Evolutionary conservation across 2,113 vertebrate species (phyloP).

Genomic region (Thryonomys swinderianus): DNA sequence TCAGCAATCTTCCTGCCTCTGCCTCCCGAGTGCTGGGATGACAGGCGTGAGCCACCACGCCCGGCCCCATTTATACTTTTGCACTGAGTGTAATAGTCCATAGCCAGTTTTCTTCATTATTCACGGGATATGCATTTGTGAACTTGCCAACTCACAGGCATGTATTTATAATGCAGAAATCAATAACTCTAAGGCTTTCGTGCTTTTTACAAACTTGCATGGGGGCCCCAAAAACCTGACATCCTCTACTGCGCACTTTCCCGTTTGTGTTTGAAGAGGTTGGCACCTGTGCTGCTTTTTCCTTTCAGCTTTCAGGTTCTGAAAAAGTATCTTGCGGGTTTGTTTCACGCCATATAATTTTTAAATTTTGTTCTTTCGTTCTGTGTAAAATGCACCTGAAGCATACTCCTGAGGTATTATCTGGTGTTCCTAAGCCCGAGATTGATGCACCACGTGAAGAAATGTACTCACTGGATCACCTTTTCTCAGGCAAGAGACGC

Average conservation of each 20-base stretch:
- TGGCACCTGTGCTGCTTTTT: neutral
- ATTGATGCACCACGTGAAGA: neutral
- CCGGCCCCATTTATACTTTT: neutral
- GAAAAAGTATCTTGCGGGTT: neutral
- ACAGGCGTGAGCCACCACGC: no score
- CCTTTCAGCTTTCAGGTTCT: neutral
- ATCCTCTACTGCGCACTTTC: neutral
- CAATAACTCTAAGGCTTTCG: neutral
- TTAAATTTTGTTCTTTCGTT: neutral
- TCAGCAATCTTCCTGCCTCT: no score
- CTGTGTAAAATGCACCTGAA: neutral
- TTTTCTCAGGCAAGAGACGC: neutral
- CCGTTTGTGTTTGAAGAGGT: neutral
- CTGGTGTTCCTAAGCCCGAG: neutral
- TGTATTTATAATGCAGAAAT: constrained; percentile 13
- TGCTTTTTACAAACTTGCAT: neutral
- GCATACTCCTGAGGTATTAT: neutral
- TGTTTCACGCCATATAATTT: neutral
- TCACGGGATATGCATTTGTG: neutral
- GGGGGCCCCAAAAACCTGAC: neutral
- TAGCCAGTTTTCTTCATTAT: neutral
- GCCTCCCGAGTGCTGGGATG: no score
- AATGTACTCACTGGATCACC: neutral
- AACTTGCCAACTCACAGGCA: neutral
- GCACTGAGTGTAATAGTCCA: neutral